Base-by-base conservation (phyloP, 2,113 vertebrate species). In the Hippocampus abdominalis region DNA sequence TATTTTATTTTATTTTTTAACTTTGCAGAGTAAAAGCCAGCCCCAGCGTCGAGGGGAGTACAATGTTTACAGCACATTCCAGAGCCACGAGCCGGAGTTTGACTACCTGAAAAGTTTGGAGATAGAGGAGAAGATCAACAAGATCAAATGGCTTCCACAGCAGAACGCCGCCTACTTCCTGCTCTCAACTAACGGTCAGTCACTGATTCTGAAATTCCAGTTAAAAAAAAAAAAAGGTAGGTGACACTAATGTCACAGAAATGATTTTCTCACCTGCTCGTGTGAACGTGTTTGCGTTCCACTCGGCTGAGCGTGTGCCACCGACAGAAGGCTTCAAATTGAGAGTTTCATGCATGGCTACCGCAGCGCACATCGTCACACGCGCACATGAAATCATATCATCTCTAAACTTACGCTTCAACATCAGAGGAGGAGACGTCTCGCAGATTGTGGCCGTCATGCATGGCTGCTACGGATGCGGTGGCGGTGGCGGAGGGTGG, bases 51-150 rank as follows among this genome's bases (percentile, higher is more conserved):
- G 96, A 83, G 96, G 96, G 78, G 96, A 98, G 90, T 98, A 98
- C 92, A 98, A 98, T 91, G 96, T 98, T 92, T 98, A 98, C 94
- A 98, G 96, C 93, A 98, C 96, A 90, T 98, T 98, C 93, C 96
- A 98, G 94, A 98, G 96, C 91, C 96, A 98, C 76, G 96, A 98
- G 89, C 95, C 96, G 0, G 96, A 98, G 92, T 98, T 98, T 87
- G 96, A 98, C 93, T 98, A 98, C 93, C 93, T 98, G 94, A 98
- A 98, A 92, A 97, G 96, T 78, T 86, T 98, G 90, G 96, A 98
- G 90, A 98, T 98, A 0, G 96, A 98, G 90, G 96, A 98, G 93
- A 98, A 98, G 92, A 98, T 98, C 92, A 98, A 98, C 78, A 98
- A 96, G 92, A 98, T 98, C 57, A 93, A 95, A 94, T 98, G 96